phyloP scores from a whole-genome alignment of 2,888 invertebrate genomes.

The Macropis europaea region DNA sequence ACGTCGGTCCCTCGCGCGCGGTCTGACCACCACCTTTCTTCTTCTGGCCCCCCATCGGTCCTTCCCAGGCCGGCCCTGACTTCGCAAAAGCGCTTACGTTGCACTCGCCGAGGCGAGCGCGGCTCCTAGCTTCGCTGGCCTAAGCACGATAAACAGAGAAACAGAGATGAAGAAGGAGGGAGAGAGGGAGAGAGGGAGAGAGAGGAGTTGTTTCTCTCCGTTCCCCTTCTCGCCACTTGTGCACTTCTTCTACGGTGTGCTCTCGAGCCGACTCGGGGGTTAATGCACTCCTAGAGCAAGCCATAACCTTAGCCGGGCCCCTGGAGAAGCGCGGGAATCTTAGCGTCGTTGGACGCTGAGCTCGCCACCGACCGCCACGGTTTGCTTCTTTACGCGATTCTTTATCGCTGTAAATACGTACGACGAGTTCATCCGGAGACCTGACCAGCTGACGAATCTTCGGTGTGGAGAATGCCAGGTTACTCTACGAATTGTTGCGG shows the following conservation, averaged over 20 bases:
- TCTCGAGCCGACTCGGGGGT: conserved; percentile 73
- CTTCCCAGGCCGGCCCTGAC: conserved; percentile 42
- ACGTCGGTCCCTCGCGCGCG: too few relatives aligned
- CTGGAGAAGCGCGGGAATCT: conserved; percentile 62
- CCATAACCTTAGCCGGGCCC: conserved; percentile 74
- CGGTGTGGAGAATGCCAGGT: too few relatives aligned
- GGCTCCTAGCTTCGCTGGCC: conserved; percentile 29
- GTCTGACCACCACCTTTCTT: not conserved
- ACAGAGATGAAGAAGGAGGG: not conserved
- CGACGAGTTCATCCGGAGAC: too few relatives aligned
- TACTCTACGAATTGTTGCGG: too few relatives aligned
- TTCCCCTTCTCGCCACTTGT: conserved; percentile 54
- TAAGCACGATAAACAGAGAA: conserved; percentile 26
- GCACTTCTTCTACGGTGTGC: conserved; percentile 67
- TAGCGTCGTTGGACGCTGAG: conserved; percentile 22
- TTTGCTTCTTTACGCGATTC: too few relatives aligned
- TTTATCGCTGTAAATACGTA: too few relatives aligned
- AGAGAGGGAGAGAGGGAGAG: conserved; percentile 11
- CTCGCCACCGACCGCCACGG: not conserved
- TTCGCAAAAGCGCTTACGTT: conserved; percentile 54
- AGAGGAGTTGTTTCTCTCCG: conserved; percentile 31
- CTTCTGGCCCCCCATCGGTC: not conserved
- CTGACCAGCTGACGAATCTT: too few relatives aligned
- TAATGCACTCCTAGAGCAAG: conserved; percentile 77
- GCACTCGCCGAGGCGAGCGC: conserved; percentile 51